Base-by-base conservation (phyloP, 2,113 vertebrate genomes). In the Dipodomys stephensi region DNA sequence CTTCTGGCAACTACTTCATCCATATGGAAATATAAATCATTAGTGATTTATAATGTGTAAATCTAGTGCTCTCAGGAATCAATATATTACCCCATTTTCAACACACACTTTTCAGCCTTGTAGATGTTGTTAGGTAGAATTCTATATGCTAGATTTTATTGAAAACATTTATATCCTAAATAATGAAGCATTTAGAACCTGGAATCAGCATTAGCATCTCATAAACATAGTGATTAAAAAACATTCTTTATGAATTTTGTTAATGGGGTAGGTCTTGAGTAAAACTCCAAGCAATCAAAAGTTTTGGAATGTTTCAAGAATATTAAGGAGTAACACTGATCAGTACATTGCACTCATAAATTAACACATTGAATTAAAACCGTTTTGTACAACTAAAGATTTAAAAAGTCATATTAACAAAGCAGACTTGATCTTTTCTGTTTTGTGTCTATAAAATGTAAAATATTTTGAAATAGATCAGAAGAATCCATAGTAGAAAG, bases 1-100 rank as follows among this genome's bases (percentile, higher is more conserved):
- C 85, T 94, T 49, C 74, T 97, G 57, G 93, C 97, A 95, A 1
- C 0, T 73, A 95, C 71, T 97, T 88, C 30, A 32, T 78, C 68
- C 4, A n/a, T 20, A 27, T 60, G 1, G 92, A 95, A 89, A 71
- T 94, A 30, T 3, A 88, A 76, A n/a, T 64, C 68, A 27, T 60
- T 94, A 18, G 64, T 62, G n/a, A 9, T 30, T 82, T 93, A 23
- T 72, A 16, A 79, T 62, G 74, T 96, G 62, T 57, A 25, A 83
- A 87, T 82, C 73, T 77, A 68, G 9, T 82, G 62, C 25, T 89
- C 13, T 25, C 87, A 88, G 92, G 90, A 92, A 83, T 57, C 87
- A 90, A 64, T 22, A 90, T 25, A 25, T 64, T 46, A 27, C 44
- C 32, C 94, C 39, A 32, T 68, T 95, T 88, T 81, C 87, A 93